These are phyloP conservation scores for Drosophila paramelanica DNA, from an alignment of 2,888 invertebrate genomes.

Conservation along the genomic window DNA sequence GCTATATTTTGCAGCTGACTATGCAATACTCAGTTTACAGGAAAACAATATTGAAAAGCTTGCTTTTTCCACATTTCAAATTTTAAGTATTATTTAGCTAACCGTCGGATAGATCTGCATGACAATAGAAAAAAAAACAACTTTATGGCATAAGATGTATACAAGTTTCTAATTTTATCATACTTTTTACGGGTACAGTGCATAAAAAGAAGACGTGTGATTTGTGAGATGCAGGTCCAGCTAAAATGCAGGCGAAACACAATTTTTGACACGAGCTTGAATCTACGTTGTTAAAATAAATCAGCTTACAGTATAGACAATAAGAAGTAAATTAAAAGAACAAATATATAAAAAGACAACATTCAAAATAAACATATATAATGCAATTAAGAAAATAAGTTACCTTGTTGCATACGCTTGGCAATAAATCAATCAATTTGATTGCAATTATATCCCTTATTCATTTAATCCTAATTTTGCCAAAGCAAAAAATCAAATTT, in stretches of 20 bases:
- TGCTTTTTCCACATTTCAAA: no score
- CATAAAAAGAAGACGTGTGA: not conserved
- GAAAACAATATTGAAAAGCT: no score
- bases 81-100: no score
- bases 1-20: not conserved
- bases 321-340: no score
- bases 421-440: not conserved
- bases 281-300: not conserved
- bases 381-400: not conserved
- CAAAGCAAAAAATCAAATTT: not conserved
- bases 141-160: no score
- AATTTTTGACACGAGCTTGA: slow-evolving; percentile 8
- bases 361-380: not conserved
- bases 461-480: not conserved
- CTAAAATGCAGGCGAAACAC: slow-evolving; percentile 8
- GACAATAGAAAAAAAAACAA: no score
- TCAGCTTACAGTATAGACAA: no score
- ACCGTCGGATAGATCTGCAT: no score
- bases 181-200: not conserved
- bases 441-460: not conserved
- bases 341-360: no score
- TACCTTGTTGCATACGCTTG: not conserved
- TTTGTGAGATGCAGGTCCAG: slow-evolving; percentile 19
- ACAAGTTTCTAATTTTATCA: no score
- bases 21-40: no score